phyloP scores from a whole-genome alignment of 2,797 vertebrate genomes.

The Gallinago nigripennis region DNA sequence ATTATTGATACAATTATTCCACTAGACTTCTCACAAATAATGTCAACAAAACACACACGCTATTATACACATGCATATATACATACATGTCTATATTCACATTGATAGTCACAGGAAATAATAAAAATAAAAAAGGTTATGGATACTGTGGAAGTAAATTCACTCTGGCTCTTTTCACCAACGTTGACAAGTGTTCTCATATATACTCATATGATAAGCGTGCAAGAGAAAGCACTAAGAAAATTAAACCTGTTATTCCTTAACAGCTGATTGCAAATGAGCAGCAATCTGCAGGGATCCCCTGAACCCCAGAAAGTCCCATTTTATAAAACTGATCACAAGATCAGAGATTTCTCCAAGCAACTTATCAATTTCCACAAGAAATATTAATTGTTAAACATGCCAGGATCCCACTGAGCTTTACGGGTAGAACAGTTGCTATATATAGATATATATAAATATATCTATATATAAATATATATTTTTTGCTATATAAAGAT shows the following conservation, averaged over 20 bases:
- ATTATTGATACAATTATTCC: neutral
- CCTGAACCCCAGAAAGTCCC: neutral
- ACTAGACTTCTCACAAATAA: neutral
- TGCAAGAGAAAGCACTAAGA: neutral
- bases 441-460: neutral
- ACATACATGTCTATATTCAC: neutral
- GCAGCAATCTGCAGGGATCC: neutral
- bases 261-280: neutral
- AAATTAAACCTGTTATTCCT: neutral
- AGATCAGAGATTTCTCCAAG: neutral
- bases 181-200: fast-evolving
- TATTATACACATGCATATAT: neutral
- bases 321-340: neutral
- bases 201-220: neutral
- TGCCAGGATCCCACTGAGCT: neutral
- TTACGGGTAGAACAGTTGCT: neutral
- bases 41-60: neutral
- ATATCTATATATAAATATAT: too few species aligned
- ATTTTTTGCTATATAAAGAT: too few species aligned
- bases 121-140: neutral
- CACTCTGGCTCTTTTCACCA: neutral
- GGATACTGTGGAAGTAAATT: neutral
- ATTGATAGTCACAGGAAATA: neutral
- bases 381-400: neutral
- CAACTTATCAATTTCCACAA: neutral